Evolutionary conservation across 1,140 invertebrate species (phyloP), one percentile per base, ranked within the genome.

Genomic region (Thaumatotibia leucotreta): DNA sequence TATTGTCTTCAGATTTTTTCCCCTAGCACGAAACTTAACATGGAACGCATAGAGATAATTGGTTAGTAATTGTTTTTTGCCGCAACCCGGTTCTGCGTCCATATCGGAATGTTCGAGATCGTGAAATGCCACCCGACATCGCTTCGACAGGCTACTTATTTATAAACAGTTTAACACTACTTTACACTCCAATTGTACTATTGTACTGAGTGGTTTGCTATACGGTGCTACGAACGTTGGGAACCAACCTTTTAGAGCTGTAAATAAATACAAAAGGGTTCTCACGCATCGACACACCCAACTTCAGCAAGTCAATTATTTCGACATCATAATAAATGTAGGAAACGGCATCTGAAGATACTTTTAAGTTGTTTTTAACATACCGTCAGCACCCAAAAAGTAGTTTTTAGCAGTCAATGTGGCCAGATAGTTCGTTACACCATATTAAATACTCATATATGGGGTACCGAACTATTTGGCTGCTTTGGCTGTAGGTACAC

Each of bases 91-190:
- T 72, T 70, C 71, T 65, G 58, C 39, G 64, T 68, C 69, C 73
- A 78, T 71, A 73, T 77, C 32, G 76, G 74, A 75, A 73, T 73
- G 76, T 70, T 72, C 69, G 68, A 77, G 78, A 74, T 80, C 76
- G 77, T 80, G 78, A 80, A 80, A 79, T 78, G 75, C 72, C 80
- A 80, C 63, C 68, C 65, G 68, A 73, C 69, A 65, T 62, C 68
- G 61, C 61, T 52, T 63, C 63, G 67, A 74, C 72, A 58, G 27
- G 31, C 29, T 39, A 74, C 67, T 77, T 77, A 74, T 75, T 77
- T 79, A 73, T 75, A 65, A 45, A 65, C 62, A 68, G 61, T 61
- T n/a, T 29, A 39, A 52, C 66, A 65, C 58, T 65, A n/a, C n/a
- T 54, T 23, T 54, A 54, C 22, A 58, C 23, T 14, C 17, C 52